These are phyloP conservation scores for Mastigias papua DNA, from an alignment of 30 jellyfish, hydroid and myxozoan genomes.

Conservation along the genomic window DNA sequence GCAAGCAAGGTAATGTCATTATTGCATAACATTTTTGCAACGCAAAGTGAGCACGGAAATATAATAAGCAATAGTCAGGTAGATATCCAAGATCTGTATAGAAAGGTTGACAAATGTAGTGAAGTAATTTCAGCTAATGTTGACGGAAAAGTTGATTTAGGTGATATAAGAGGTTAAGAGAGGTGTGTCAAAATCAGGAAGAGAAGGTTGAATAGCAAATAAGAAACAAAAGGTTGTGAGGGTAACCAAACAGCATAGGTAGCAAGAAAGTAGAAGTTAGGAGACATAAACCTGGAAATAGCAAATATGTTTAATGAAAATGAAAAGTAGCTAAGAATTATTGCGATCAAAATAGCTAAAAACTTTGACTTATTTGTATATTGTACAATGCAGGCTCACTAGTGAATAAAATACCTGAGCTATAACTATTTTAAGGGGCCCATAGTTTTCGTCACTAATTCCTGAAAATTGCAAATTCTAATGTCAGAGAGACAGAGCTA, in stretches of 20 bases:
- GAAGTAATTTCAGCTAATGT: conserved; percentile 21
- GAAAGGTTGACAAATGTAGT: conserved; percentile 49
- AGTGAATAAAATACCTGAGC: conserved; percentile 33
- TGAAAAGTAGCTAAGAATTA: not conserved
- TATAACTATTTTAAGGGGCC: not conserved
- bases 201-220: conserved; percentile 44
- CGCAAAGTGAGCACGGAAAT: conserved; percentile 35
- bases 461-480: not conserved
- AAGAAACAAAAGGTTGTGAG: conserved; percentile 59
- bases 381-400: conserved; percentile 31
- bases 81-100: conserved; percentile 41
- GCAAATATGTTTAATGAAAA: not conserved
- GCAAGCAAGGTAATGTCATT: conserved; percentile 45
- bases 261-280: conserved; percentile 14
- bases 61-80: conserved; percentile 11
- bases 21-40: conserved; percentile 33
- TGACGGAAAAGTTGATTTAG: conserved; percentile 22
- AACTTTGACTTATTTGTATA: conserved; percentile 12
- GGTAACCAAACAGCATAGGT: conserved; percentile 32
- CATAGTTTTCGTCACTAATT: not conserved
- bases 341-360: not conserved
- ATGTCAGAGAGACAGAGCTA: not conserved
- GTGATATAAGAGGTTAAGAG: conserved; percentile 31
- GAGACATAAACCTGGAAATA: not conserved
- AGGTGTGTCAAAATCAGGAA: conserved; percentile 38